Evolutionary conservation across 2,113 vertebrate genomes (phyloP).

Genomic region (Phrynosoma blainvillii): DNA sequence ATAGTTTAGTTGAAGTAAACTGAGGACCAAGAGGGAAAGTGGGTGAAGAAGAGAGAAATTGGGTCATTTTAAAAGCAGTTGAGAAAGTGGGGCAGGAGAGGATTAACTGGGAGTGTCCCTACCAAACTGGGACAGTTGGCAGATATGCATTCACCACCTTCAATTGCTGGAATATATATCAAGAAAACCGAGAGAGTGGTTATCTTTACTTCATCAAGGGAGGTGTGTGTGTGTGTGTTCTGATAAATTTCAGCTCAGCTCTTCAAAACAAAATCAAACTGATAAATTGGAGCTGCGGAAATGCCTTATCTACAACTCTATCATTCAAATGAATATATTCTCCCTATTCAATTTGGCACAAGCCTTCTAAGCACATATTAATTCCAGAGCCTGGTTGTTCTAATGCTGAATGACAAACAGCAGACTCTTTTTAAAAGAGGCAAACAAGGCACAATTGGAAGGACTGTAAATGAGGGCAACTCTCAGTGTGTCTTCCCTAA

Average conservation of each 20-base stretch:
- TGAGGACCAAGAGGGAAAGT: too few relatives aligned
- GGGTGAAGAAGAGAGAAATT: too few relatives aligned
- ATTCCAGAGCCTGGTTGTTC: conserved; percentile 24
- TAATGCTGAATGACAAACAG: conserved; percentile 24
- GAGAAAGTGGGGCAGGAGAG: too few relatives aligned
- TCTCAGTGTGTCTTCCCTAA: conserved; percentile 26
- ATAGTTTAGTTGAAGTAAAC: too few relatives aligned
- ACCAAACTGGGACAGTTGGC: too few relatives aligned
- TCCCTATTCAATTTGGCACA: not conserved
- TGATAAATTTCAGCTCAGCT: not conserved
- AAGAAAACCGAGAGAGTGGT: too few relatives aligned
- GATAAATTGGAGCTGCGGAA: conserved; percentile 10
- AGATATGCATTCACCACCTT: too few relatives aligned
- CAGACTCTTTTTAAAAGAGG: not conserved
- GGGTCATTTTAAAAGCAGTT: too few relatives aligned
- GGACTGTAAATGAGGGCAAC: conserved; percentile 33
- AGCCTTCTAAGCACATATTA: conserved; percentile 29
- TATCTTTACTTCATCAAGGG: too few relatives aligned
- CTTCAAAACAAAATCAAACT: conserved; percentile 17
- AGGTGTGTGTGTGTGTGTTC: not conserved
- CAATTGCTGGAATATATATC: too few relatives aligned
- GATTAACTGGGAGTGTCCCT: too few relatives aligned
- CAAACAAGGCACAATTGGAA: conserved; percentile 28
- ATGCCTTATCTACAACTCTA: not conserved
- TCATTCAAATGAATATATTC: not conserved